Base-by-base conservation (phyloP, 2,113 vertebrate genomes). In the Tragulus kanchil region DNA sequence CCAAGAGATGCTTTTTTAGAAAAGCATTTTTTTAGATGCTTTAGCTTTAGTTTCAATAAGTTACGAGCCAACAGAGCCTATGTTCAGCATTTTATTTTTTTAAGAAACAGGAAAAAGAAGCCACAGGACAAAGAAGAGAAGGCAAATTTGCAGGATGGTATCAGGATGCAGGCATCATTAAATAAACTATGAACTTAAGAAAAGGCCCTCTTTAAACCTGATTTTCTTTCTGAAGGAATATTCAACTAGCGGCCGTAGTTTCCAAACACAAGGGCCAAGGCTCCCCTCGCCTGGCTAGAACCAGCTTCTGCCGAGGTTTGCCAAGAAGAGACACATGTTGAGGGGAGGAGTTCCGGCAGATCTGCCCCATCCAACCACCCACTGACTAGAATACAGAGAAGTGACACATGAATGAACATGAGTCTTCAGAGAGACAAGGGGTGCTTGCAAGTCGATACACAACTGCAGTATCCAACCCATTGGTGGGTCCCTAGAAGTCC, bases 11-110 rank as follows among this genome's bases (percentile, higher is more conserved):
- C 3, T 54, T 67, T 85, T 71, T 31, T 45, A 81, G 52, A 95
- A 90, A 95, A 94, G 75, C 69, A 23, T 23, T 45, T 45, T 45
- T 73, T 73, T 73, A 45, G 19, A 45, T 45, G 4, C 8, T 36
- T 79, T 95, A 90, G 54, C 50, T 94, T 96, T 95, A 61, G 62
- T 84, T 6, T 7, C 82, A 69, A 69, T 42, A 58, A 89, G 96
- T 25, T 28, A 81, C 13, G 64, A 81, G 62, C 13, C 52, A 56
- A 89, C 67, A 92, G 17, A 93, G 59, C 8, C 4, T 16, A 45
- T 11, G 42, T 12, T 86, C 81, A 59, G 2, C 12, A 56, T 50
- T 71, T 88, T 75, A 36, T 59, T 42, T 42, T 54, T 64, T 13
- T 6, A 10, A 17, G 85, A 10, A 31, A 10, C 9, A 69, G 4